Base-by-base conservation (phyloP, 2,113 vertebrate species). In the Orycteropus afer region DNA sequence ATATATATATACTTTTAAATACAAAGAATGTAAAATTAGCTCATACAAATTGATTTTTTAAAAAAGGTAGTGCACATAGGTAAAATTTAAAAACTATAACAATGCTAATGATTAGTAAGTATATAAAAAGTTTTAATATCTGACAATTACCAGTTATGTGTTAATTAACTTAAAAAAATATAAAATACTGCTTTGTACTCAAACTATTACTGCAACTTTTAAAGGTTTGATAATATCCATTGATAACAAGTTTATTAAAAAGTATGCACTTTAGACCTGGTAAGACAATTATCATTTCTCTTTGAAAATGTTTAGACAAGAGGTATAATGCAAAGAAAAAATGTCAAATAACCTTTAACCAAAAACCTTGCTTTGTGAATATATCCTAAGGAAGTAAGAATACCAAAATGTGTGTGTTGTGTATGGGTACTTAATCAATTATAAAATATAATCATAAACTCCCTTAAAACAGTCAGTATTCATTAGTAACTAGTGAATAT, bases 181-280 rank as follows among this genome's bases (percentile, higher is more conserved):
- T 45, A 42, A 42, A 42, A 2, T 55, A 27, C 51, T 20, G 45
- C 32, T 57, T 22, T 18, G 9, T 47, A 17, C 40, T 10, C 14
- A 82, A 47, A 47, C 3, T 47, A 22, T 27, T 34, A 23, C 13
- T 9, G n/a, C 34, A 22, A 29, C 18, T 40, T 76, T 34, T 25
- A n/a, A 15, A n/a, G 45, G 15, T 32, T 20, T 34, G 37, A 29
- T 78, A 32, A 37, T 40, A 53, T 5, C 5, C 47, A 9, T 3
- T 37, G 2, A 63, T 65, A 7, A 29, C 45, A 53, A 65, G 8
- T 34, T 17, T 20, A 59, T n/a, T 47, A 23, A 10, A 71, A 20
- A 47, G 0, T 59, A 5, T 42, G 14, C 2, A 14, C 42, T 6
- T 1, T 47, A 25, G 5, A 11, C n/a, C 8, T 20, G 37, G 5